Base-by-base conservation (phyloP, 2,888 invertebrate species). In the Carterocephalus palaemon region DNA sequence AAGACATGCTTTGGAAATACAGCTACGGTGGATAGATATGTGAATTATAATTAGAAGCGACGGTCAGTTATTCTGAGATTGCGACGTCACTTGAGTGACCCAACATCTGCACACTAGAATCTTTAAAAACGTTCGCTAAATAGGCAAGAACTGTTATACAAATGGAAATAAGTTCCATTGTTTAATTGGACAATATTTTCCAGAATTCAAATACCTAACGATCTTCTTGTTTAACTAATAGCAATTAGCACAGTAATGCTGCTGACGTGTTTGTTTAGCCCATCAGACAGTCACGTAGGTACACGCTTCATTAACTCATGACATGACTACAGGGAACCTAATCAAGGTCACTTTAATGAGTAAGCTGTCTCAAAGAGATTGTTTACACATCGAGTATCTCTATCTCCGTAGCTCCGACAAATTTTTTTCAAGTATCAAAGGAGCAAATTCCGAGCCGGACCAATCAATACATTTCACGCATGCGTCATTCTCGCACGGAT, bases 401-500 rank as follows among this genome's bases (percentile, higher is more conserved):
- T 17, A 24, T 31, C 20, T 28, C 16, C 26, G 34, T 16, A 24
- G 31, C 23, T 23, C 46, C 32, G 31, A 24, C 34, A 46, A 46
- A 22, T 28, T 26, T 36, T 46, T 31, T 28, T 22, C 37, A 13
- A 33, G 17, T 17, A 31, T 53, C 47, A 50, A 51, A 61, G 62
- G 63, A 65, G 67, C 58, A 62, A 67, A 73, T 73, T 75, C 74
- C 67, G 67, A 69, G 59, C 58, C 64, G 65, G 58, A 65, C 60
- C 62, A 77, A 86, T 85, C 85, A 79, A 86, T 85, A 85, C 57
- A 62, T 66, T 74, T 57, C 68, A 77, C 86, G 86, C 86, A 85
- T 86, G 86, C 86, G 86, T 81, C 73, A 67, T n/a, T 54, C 52
- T 62, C 62, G 59, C 57, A 19, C 37, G 45, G 23, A 31, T 45